Evolutionary conservation across 2,797 vertebrate genomes (phyloP), one percentile per base, ranked within the genome.

Genomic region (Hydrophis major): DNA sequence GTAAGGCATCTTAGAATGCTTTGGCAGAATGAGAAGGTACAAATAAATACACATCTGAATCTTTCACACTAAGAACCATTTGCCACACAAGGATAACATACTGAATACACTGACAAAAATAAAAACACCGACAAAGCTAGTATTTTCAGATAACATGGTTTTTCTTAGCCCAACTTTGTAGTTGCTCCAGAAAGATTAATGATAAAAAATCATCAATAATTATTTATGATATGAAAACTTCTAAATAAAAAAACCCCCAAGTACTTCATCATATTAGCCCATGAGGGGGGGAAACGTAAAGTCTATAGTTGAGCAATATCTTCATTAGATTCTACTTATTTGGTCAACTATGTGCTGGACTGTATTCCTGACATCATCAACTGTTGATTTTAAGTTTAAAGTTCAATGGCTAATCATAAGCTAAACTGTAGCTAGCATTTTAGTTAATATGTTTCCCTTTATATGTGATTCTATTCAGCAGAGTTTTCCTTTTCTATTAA

Each of bases 301-400:
- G 90, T 92, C 66, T 63, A 89, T 12, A 86, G 74, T 83, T 83
- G 94, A 96, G 92, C 78, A 93, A 93, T 90, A 94, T 56, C 87
- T 94, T 66, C 1, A 91, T 25, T 92, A 94, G 66, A 89, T 92
- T 78, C 47, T 93, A 92, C 90, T 88, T 93, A 92, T 63, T 96
- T 93, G 60, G 66, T 92, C 91, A 89, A 89, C 93, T 94, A 91
- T 95, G 95, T 96, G 94, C 95, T 96, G 96, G 92, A 95, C 89
- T 95, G 83, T 86, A 91, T 88, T 86, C 92, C 94, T 96, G 93
- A 94, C 95, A 95, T 92, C 95, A 95, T 0, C 59, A 87, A 66
- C 53, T 0, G 0, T 89, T 97, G 95, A 95, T 96, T 95, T 96
- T 95, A 96, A 90, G 93, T 95, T 96, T 95, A 96, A 90, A 93